Evolutionary conservation across 1,140 invertebrate species (phyloP).

Genomic region (Pogonus chalceus): DNA sequence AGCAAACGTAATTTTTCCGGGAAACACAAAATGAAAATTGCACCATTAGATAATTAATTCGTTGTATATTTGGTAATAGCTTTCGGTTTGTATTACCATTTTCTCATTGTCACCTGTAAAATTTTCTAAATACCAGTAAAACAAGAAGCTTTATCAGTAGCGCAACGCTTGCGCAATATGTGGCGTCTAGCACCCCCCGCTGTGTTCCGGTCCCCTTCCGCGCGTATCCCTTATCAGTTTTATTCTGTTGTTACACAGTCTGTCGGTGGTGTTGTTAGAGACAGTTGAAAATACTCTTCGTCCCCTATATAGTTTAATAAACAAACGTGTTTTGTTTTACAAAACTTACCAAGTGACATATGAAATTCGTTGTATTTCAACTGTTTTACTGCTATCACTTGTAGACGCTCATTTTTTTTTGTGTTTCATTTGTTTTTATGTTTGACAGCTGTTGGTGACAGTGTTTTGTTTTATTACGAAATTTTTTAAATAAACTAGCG

Average conservation of each 20-base stretch:
- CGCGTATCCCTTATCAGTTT: background rate
- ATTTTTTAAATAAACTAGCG: no score
- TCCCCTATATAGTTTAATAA: background rate
- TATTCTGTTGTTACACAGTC: background rate
- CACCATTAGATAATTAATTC: no score
- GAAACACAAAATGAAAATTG: no score
- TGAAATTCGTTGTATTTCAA: background rate
- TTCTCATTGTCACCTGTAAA: background rate
- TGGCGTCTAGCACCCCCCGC: background rate
- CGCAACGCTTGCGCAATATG: background rate
- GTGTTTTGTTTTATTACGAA: no score
- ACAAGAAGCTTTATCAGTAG: no score
- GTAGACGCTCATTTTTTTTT: background rate
- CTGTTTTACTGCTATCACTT: background rate
- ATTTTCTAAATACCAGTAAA: background rate
- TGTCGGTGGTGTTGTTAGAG: conserved; percentile 2
- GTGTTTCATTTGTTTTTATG: background rate
- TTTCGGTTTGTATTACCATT: no score
- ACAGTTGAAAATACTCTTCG: background rate
- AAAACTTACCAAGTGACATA: background rate
- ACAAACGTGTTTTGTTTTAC: background rate
- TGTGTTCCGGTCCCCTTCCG: background rate
- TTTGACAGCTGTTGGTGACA: conserved; percentile 2
- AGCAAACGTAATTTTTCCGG: no score
- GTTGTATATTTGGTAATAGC: no score